A percentile compares a stretch with the other conserved stretches of the same genome.
Evolutionary conservation across 2,113 vertebrate genomes (phyloP).

Genomic region (Microtus pennsylvanicus): DNA sequence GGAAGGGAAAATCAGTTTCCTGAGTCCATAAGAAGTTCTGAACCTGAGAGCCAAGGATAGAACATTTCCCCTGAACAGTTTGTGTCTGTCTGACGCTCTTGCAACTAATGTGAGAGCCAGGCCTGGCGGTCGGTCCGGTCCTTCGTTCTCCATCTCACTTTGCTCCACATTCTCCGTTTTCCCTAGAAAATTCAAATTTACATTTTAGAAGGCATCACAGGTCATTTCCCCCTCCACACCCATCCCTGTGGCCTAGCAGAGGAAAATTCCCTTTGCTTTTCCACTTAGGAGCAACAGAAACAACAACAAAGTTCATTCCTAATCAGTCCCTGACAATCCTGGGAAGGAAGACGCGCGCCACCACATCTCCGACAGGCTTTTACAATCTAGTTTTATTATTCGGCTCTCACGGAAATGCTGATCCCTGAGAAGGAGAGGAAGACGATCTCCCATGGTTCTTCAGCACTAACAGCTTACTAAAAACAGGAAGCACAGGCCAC

Average conservation of each 20-base stretch:
- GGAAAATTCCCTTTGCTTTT: background rate
- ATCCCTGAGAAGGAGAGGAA: background rate
- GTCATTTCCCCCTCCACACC: background rate
- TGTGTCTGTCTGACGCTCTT: background rate
- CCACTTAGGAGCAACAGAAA: background rate
- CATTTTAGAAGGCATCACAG: background rate
- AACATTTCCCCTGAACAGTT: background rate
- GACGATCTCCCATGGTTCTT: conserved; percentile 16
- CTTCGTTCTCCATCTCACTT: background rate
- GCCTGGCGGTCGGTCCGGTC: rapidly evolving
- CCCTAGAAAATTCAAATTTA: background rate
- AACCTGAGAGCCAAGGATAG: background rate
- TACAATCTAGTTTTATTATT: conserved; percentile 56
- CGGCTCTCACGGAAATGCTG: conserved; percentile 58
- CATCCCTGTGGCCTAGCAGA: background rate
- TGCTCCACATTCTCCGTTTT: background rate
- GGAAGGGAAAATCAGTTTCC: background rate
- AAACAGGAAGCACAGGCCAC: conserved; percentile 12
- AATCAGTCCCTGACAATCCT: conserved; percentile 49
- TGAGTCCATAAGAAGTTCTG: background rate
- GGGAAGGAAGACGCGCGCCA: conserved; percentile 24
- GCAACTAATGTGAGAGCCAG: background rate
- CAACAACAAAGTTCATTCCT: conserved; percentile 28
- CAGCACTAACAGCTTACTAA: conserved; percentile 47
- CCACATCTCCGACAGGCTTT: conserved; percentile 56